These are phyloP conservation scores for Meloidogyne hapla DNA, from an alignment of 1,140 invertebrate genomes.

Conservation along the genomic window DNA sequence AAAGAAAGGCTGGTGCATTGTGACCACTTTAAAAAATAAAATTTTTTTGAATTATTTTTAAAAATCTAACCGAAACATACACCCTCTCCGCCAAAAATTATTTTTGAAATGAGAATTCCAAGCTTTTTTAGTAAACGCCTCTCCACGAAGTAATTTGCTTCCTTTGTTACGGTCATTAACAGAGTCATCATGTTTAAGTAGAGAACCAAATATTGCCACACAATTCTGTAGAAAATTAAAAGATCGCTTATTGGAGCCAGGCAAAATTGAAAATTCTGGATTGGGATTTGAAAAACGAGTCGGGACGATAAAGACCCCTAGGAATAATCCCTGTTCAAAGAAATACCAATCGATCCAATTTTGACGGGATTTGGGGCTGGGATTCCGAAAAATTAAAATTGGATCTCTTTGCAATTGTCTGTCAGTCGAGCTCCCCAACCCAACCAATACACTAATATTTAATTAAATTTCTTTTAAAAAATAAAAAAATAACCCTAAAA, in stretches of 20 bases:
- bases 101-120: constrained; percentile 61
- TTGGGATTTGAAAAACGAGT: too few species aligned
- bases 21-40: constrained; percentile 53
- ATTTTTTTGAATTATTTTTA: background rate
- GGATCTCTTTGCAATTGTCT: too few species aligned
- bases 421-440: too few species aligned
- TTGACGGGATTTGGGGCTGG: too few species aligned
- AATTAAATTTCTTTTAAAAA: background rate
- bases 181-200: constrained; percentile 60
- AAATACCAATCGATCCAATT: too few species aligned
- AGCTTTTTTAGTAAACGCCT: constrained; percentile 57
- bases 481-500: background rate
- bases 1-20: constrained; percentile 58
- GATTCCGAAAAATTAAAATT: background rate
- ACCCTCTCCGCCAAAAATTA: constrained; percentile 60
- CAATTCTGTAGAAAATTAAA: constrained; percentile 58
- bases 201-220: constrained; percentile 62
- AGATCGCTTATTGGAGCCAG: too few species aligned
- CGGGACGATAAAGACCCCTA: too few species aligned
- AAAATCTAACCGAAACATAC: constrained; percentile 55
- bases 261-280: too few species aligned
- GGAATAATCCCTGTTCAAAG: too few species aligned
- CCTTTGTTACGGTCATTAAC: constrained; percentile 65
- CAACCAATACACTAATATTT: background rate
- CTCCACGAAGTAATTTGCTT: constrained; percentile 64